Conservation (phyloP, 1,140 invertebrate genomes). For the Trichonephila clavipes region DNA sequence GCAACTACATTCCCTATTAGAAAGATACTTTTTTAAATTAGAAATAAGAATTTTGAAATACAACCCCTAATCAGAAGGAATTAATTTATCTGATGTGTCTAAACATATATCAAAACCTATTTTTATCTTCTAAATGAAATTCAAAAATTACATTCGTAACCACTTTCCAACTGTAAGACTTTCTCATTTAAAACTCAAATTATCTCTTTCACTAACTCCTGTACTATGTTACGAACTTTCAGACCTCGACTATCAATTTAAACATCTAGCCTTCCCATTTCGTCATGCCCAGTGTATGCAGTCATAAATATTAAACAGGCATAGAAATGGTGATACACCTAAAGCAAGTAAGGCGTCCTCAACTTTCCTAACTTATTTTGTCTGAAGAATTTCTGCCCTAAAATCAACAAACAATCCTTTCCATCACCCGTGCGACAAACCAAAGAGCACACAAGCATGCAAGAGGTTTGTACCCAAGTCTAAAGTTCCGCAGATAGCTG, state of each 20-base stretch:
- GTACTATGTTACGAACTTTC: neutral
- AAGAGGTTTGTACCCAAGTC: neutral
- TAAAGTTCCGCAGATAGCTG: constrained; percentile 22
- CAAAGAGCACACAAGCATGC: constrained; percentile 41
- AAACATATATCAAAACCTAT: neutral
- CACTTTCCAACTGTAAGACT: neutral
- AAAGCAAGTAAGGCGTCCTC: neutral
- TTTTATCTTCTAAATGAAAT: neutral
- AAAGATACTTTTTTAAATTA: too few species aligned
- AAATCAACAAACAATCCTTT: constrained; percentile 43
- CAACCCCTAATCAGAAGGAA: neutral
- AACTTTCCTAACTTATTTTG: neutral
- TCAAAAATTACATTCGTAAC: neutral
- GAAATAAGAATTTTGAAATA: neutral
- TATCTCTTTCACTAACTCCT: neutral
- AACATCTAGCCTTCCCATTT: constrained; percentile 20
- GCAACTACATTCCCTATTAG: too few species aligned
- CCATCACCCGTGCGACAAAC: constrained; percentile 22
- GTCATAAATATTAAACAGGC: constrained; percentile 50
- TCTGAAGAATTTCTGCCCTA: neutral
- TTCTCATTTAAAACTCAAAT: neutral
- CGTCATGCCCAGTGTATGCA: neutral
- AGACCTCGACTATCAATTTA: constrained; percentile 11
- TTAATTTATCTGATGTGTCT: neutral
- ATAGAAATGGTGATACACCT: neutral